Evolutionary conservation across 2,888 invertebrate species (phyloP).

Genomic region (Meta bourneti): DNA sequence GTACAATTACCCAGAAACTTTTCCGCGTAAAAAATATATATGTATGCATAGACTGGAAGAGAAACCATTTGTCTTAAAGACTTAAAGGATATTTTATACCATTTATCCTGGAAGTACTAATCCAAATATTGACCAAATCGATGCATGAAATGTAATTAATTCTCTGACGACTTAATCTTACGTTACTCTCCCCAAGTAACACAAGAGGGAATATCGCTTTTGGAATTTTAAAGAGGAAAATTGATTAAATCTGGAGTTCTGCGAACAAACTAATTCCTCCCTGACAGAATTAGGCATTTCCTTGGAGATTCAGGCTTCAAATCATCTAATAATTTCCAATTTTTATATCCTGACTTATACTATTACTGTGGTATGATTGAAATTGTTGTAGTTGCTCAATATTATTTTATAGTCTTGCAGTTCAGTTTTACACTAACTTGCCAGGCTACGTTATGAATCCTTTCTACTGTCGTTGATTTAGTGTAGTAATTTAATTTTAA

Average conservation of each 20-base stretch:
- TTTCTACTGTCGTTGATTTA: no score
- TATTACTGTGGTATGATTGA: no score
- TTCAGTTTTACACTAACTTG: no score
- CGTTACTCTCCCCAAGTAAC: no score
- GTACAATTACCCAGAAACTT: neutral
- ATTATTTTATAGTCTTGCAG: no score
- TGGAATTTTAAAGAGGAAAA: slow-evolving; percentile 16
- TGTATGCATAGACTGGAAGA: neutral
- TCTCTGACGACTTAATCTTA: slow-evolving; percentile 1
- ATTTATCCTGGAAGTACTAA: neutral
- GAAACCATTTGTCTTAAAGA: neutral
- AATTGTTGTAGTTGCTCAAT: no score
- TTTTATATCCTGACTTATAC: no score
- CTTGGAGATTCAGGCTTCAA: neutral
- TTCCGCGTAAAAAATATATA: neutral
- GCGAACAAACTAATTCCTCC: neutral
- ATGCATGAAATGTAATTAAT: slow-evolving; percentile 15
- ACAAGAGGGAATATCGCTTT: neutral
- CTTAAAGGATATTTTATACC: neutral
- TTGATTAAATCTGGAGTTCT: neutral
- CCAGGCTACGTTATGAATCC: no score
- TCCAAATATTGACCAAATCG: slow-evolving; percentile 12
- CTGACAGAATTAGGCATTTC: neutral
- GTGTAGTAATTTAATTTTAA: no score
- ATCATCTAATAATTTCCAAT: no score